A percentile compares a stretch with the other conserved stretches of the same genome.
Conservation (phyloP, 53 echinoderm and acorn worm genomes). For the Stichopus horrens region DNA sequence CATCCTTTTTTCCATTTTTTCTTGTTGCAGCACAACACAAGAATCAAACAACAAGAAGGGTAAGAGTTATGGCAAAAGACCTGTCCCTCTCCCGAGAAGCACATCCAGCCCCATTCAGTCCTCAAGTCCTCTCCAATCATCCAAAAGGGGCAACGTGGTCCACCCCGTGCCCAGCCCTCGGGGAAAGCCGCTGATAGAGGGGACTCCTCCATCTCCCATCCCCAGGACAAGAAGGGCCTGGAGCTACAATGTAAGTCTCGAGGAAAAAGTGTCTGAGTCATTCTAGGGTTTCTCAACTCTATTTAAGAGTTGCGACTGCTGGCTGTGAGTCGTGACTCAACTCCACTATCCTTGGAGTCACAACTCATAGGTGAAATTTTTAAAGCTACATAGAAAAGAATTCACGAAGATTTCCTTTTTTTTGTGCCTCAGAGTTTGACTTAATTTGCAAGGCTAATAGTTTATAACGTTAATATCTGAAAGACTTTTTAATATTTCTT, state of each 20-base stretch:
- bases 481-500: no score
- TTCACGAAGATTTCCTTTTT: no score
- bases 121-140: neutral
- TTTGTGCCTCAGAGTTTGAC: neutral
- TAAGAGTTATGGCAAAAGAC: slow-evolving; percentile 34
- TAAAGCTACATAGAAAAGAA: no score
- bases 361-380: no score
- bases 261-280: neutral
- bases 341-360: no score
- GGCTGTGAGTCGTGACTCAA: no score
- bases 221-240: slow-evolving; percentile 29
- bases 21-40: neutral
- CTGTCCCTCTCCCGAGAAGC: slow-evolving; percentile 26
- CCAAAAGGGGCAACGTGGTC: neutral
- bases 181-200: neutral
- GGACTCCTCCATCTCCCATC: slow-evolving; percentile 2
- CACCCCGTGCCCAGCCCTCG: slow-evolving; percentile 35
- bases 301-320: neutral
- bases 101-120: slow-evolving; percentile 4
- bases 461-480: no score
- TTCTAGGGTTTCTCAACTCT: neutral
- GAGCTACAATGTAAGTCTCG: neutral
- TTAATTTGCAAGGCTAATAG: neutral
- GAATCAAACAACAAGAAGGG: slow-evolving; percentile 12
- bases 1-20: neutral